A percentile compares a stretch with the other conserved stretches of the same genome.
Evolutionary conservation across 2,797 vertebrate genomes (phyloP).

Genomic region (Onychomys torridus): DNA sequence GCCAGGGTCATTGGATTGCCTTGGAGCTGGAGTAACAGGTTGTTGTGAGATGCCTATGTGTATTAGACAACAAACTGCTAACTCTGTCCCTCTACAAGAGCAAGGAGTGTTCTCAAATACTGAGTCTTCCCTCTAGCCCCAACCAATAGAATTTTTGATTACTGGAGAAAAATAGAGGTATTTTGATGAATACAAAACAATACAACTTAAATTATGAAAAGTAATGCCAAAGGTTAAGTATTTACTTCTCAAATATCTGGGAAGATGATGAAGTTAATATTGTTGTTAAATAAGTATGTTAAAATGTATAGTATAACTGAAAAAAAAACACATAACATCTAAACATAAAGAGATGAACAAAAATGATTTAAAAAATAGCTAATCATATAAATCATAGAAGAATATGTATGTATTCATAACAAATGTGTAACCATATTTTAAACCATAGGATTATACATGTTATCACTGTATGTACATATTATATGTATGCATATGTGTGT

Average conservation of each 20-base stretch:
- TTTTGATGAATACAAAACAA: not conserved
- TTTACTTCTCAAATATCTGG: constrained; percentile 9
- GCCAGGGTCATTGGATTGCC: not conserved
- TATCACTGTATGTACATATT: not conserved
- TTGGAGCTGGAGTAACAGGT: not conserved
- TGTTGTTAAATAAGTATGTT: not conserved
- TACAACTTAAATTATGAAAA: not conserved
- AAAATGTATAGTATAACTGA: not conserved
- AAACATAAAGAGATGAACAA: not conserved
- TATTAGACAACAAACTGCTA: too few species aligned
- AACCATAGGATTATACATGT: not conserved
- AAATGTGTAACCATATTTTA: not conserved
- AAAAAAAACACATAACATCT: not conserved
- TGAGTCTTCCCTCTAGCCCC: not conserved
- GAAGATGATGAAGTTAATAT: not conserved
- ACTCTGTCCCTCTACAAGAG: not conserved
- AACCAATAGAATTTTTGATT: not conserved
- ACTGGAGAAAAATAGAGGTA: not conserved
- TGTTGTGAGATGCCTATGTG: not conserved
- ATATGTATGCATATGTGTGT: not conserved
- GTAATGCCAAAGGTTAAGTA: not conserved
- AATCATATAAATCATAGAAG: not conserved
- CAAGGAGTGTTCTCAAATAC: too few species aligned
- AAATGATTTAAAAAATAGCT: not conserved
- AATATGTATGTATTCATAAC: not conserved